These are phyloP conservation scores for Heliconius eleuchia DNA, from an alignment of 1,140 invertebrate genomes.

Conservation along the genomic window DNA sequence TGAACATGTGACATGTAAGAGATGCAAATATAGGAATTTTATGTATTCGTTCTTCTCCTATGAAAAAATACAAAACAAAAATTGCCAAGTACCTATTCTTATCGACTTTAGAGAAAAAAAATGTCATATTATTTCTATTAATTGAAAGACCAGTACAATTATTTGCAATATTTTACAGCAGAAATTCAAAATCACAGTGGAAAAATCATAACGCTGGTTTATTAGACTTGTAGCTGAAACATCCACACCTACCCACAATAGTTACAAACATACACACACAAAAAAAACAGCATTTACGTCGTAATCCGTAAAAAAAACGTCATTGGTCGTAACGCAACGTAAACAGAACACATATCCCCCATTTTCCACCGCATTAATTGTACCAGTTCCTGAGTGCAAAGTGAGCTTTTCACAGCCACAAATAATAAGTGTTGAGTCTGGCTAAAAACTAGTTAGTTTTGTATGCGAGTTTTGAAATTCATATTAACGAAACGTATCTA, in stretches of 20 bases:
- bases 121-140: no score
- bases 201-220: neutral
- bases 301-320: constrained; percentile 1
- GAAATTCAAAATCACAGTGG: neutral
- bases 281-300: neutral
- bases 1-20: no score
- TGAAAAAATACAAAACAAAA: no score
- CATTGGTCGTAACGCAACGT: neutral
- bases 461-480: neutral
- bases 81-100: no score
- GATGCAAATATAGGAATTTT: no score
- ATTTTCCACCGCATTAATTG: constrained; percentile 13
- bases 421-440: constrained; percentile 25
- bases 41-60: no score
- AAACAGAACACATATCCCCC: neutral
- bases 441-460: constrained; percentile 18
- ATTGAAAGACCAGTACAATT: no score
- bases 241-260: neutral
- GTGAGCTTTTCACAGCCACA: constrained; percentile 23
- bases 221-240: neutral
- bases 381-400: neutral
- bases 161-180: neutral
- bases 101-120: no score
- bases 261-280: neutral
- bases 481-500: neutral